phyloP scores from a whole-genome alignment of 2,888 invertebrate genomes.

The Tetanocera ferruginea region DNA sequence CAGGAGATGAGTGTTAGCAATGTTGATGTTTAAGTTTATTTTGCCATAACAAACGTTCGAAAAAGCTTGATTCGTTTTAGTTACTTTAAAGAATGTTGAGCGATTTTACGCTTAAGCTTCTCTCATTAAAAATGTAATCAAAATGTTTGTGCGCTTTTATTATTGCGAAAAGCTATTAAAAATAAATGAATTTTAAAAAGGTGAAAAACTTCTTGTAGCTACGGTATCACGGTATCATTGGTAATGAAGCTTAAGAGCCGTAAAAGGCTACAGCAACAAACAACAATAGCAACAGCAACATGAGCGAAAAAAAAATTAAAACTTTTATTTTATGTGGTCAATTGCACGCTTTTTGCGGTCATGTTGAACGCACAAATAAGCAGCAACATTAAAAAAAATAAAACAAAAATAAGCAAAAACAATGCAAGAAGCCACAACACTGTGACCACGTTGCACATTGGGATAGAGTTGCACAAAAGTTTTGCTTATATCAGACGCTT shows the following conservation, averaged over 20 bases:
- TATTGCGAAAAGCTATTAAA: not conserved
- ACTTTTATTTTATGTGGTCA: not conserved
- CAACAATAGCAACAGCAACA: not conserved
- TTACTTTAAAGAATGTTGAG: no score
- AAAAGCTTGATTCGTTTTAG: no score
- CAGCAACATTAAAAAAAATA: not conserved
- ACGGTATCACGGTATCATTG: not conserved
- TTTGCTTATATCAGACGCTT: no score
- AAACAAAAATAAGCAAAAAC: not conserved
- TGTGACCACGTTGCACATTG: no score
- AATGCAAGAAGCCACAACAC: no score
- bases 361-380: not conserved
- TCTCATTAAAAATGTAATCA: no score
- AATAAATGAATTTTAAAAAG: not conserved
- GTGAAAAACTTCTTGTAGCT: not conserved
- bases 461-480: no score
- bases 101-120: no score
- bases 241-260: not conserved
- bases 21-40: no score
- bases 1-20: no score
- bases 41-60: no score
- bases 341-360: conserved; percentile 3
- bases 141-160: not conserved
- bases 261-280: not conserved
- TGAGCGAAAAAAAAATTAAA: not conserved